Conservation (phyloP, 2,113 vertebrate genomes). For the Taxidea taxus region DNA sequence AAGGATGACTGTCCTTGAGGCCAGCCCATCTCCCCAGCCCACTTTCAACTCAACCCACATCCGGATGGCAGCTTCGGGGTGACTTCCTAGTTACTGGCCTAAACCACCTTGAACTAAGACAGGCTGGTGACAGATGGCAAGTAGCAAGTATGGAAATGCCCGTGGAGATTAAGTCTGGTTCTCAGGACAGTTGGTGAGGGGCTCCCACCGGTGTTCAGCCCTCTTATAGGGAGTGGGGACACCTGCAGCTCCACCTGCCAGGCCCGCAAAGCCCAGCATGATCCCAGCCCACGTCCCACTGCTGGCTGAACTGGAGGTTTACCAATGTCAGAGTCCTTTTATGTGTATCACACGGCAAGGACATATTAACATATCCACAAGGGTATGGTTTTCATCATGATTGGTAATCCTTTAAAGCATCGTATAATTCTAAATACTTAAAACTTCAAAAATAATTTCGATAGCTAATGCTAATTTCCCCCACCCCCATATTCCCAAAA, state of each 20-base stretch:
- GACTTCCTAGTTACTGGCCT: background rate
- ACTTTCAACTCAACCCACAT: background rate
- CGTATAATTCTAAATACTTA: background rate
- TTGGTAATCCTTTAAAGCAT: background rate
- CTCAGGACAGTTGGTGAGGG: background rate
- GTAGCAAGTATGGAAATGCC: background rate
- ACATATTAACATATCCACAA: background rate
- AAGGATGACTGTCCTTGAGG: background rate
- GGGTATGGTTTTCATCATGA: background rate
- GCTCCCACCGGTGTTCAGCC: background rate
- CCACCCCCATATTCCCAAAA: background rate
- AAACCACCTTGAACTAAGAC: background rate
- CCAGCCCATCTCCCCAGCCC: background rate
- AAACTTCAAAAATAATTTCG: constrained; percentile 13
- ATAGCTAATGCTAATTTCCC: background rate
- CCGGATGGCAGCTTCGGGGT: background rate
- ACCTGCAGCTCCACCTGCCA: background rate
- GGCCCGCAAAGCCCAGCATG: background rate
- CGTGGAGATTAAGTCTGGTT: background rate
- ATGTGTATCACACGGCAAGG: background rate
- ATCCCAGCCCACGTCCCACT: background rate
- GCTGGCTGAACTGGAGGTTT: background rate
- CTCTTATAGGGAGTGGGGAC: background rate
- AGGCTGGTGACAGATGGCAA: background rate
- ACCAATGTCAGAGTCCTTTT: background rate